Conservation (phyloP, 1,140 invertebrate genomes). For the Drosophila punjabiensis region DNA sequence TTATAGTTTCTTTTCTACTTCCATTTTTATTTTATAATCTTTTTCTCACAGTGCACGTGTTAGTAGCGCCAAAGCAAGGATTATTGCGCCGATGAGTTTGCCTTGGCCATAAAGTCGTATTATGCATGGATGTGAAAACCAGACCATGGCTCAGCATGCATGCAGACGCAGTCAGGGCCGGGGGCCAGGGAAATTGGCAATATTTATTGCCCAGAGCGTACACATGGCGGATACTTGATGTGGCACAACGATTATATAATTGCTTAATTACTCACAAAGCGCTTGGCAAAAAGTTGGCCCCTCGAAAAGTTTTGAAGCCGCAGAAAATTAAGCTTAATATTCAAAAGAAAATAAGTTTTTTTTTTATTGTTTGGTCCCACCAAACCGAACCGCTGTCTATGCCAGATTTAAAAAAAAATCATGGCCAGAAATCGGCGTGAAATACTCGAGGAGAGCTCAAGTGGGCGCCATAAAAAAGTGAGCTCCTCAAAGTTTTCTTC, state of each 20-base stretch:
- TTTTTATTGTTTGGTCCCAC: not conserved
- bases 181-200: conserved; percentile 31
- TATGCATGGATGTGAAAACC: conserved; percentile 46
- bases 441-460: conserved; percentile 67
- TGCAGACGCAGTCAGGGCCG: not conserved
- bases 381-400: conserved; percentile 36
- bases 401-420: conserved; percentile 40
- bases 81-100: conserved; percentile 64
- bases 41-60: conserved; percentile 1
- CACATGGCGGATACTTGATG: conserved; percentile 50
- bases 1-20: not conserved
- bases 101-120: conserved; percentile 64
- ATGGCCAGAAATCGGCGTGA: conserved; percentile 71
- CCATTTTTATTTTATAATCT: not conserved
- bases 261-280: conserved; percentile 68
- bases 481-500: conserved; percentile 53
- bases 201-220: conserved; percentile 34
- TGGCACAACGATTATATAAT: conserved; percentile 52
- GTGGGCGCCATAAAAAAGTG: conserved; percentile 43
- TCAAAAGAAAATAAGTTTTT: conserved; percentile 56
- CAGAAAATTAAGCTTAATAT: conserved; percentile 61
- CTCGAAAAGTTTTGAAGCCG: conserved; percentile 34
- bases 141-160: conserved; percentile 21
- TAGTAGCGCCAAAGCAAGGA: conserved; percentile 32
- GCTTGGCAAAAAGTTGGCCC: conserved; percentile 40